A percentile compares a stretch with the other conserved stretches of the same genome.
Evolutionary conservation across 2,113 vertebrate species (phyloP).

Genomic region (Poeciliopsis prolifica): DNA sequence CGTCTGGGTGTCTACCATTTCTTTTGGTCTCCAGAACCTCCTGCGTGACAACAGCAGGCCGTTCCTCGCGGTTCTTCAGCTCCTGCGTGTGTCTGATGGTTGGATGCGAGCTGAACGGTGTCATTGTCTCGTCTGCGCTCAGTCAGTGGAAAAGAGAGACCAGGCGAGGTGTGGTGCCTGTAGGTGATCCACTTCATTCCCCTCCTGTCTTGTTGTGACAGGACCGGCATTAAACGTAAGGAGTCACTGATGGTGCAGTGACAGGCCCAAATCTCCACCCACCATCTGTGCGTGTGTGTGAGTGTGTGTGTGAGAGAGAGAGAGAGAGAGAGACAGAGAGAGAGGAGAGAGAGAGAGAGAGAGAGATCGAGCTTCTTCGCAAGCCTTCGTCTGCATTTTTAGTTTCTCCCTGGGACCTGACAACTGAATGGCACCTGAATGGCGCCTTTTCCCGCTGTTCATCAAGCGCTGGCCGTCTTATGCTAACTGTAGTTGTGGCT

Average conservation of each 20-base stretch:
- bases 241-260: constrained; percentile 71
- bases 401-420: constrained; percentile 44
- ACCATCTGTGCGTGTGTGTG: constrained; percentile 39
- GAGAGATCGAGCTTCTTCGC: constrained; percentile 24
- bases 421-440: constrained; percentile 63
- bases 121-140: constrained; percentile 47
- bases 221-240: constrained; percentile 72
- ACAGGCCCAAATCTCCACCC: constrained; percentile 65
- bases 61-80: constrained; percentile 37
- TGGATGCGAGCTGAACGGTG: constrained; percentile 52
- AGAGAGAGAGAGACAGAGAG: constrained; percentile 28
- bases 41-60: constrained; percentile 24
- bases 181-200: constrained; percentile 75
- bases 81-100: constrained; percentile 39
- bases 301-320: constrained; percentile 41
- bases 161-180: constrained; percentile 75
- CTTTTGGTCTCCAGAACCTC: constrained; percentile 24
- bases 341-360: constrained; percentile 14
- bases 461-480: constrained; percentile 50
- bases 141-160: constrained; percentile 40
- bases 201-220: constrained; percentile 79
- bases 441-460: constrained; percentile 50
- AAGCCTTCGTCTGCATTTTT: constrained; percentile 41
- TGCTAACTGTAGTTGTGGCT: constrained; percentile 54
- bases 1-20: constrained; percentile 6